phyloP scores from a whole-genome alignment of 2,797 vertebrate genomes.

The Enteromius thamalakanensis region DNA sequence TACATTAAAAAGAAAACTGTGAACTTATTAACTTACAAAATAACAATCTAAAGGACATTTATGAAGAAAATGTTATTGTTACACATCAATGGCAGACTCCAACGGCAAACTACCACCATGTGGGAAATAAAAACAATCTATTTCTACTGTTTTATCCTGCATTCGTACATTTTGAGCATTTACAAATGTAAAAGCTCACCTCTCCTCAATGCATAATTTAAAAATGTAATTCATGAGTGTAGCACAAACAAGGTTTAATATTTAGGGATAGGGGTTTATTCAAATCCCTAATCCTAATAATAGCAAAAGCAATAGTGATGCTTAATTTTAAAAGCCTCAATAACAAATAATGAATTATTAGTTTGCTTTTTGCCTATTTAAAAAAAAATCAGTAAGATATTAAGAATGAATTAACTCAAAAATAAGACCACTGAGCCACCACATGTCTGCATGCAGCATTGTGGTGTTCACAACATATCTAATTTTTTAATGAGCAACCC shows the following conservation, averaged over 20 bases:
- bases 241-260: background rate
- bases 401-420: background rate
- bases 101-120: background rate
- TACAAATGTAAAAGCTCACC: background rate
- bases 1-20: background rate
- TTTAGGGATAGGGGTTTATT: background rate
- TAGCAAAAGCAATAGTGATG: background rate
- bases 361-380: background rate
- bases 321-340: no score
- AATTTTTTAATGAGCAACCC: slow-evolving; percentile 47
- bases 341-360: slow-evolving; percentile 3
- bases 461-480: background rate
- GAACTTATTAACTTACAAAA: background rate
- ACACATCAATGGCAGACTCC: background rate
- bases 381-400: background rate
- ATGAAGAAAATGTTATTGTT: background rate
- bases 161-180: background rate
- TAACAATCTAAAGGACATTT: background rate
- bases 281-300: background rate
- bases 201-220: background rate
- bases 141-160: background rate
- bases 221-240: background rate
- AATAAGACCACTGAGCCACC: background rate
- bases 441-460: background rate
- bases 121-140: background rate